Percentiles rank a stretch among this genome's conserved stretches.
These are phyloP conservation scores for Atrichornis clamosus DNA, from an alignment of 2,113 vertebrate species.

Conservation along the genomic window DNA sequence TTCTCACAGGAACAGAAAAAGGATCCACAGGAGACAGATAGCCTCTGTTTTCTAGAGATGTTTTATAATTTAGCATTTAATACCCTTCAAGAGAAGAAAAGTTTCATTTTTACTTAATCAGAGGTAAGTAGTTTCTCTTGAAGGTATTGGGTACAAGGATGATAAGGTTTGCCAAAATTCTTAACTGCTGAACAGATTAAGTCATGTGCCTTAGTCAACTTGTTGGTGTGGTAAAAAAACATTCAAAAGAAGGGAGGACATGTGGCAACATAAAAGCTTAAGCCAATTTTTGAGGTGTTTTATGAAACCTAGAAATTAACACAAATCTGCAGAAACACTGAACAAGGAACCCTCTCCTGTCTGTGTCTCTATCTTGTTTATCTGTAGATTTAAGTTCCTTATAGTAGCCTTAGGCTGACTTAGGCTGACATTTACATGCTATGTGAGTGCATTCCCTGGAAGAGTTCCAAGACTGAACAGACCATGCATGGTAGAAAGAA, in stretches of 20 bases:
- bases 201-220: background rate
- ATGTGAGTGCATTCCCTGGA: background rate
- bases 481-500: background rate
- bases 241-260: background rate
- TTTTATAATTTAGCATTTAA: background rate
- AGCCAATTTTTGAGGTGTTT: background rate
- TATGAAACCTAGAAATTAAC: background rate
- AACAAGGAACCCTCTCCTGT: background rate
- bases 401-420: background rate
- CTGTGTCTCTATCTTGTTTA: background rate
- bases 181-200: background rate
- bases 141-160: background rate
- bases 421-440: background rate
- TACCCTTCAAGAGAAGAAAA: background rate
- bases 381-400: background rate
- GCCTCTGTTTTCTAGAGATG: background rate
- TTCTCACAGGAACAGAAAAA: background rate
- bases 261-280: background rate
- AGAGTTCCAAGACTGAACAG: background rate
- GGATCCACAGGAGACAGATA: background rate
- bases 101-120: background rate
- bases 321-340: background rate
- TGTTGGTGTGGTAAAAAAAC: background rate
- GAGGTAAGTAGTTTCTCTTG: background rate
- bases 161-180: background rate